Evolutionary conservation across 2,888 invertebrate genomes (phyloP).

Genomic region (Leptothorax acervorum): DNA sequence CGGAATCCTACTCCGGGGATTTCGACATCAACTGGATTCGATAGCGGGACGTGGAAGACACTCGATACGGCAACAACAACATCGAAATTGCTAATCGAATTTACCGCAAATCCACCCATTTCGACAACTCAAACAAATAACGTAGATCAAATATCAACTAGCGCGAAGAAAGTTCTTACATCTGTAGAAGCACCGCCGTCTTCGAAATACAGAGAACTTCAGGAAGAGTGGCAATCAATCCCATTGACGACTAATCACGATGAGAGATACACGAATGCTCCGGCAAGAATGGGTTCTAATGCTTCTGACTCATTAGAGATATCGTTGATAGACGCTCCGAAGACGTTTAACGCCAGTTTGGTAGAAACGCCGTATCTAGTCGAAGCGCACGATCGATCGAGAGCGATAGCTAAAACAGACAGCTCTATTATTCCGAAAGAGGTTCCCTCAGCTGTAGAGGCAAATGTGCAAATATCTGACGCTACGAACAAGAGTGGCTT

Average conservation of each 20-base stretch:
- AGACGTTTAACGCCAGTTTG: background rate
- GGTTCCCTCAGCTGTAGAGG: background rate
- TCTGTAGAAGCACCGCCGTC: conserved; percentile 2
- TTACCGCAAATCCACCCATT: background rate
- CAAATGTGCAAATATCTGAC: background rate
- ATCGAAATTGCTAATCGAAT: conserved; percentile 40
- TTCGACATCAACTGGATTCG: background rate
- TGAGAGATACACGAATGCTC: background rate
- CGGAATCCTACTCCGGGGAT: background rate
- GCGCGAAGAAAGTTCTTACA: background rate
- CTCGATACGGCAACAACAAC: conserved; percentile 28
- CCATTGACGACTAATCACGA: background rate
- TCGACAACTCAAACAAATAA: conserved; percentile 1
- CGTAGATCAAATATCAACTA: background rate
- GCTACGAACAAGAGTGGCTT: background rate
- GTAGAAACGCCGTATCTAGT: background rate
- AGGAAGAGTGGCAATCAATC: background rate
- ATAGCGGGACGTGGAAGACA: conserved; percentile 6
- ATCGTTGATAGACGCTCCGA: background rate
- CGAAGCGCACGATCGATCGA: conserved; percentile 16
- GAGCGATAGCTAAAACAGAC: background rate
- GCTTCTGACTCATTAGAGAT: conserved; percentile 3
- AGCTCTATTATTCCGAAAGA: conserved; percentile 5
- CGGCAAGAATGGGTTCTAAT: background rate
- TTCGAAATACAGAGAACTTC: background rate